Evolutionary conservation across 2,113 vertebrate species (phyloP), one percentile per base, ranked within the genome.

Genomic region (Calyptommatus sinebrachiatus): DNA sequence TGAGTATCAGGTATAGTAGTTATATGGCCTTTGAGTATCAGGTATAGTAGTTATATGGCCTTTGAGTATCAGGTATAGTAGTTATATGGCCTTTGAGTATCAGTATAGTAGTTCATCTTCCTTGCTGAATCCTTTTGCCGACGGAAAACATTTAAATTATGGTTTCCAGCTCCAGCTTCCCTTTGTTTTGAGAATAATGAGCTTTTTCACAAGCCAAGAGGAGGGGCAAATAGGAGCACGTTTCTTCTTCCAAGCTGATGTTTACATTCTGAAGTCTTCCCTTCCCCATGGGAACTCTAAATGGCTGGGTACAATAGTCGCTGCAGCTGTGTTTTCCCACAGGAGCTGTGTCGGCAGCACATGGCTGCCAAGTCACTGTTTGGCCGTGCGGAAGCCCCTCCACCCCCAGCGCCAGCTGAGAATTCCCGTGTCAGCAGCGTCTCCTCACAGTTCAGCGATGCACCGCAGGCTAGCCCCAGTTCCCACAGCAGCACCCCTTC

Each of bases 321-420:
- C 29, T 60, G 29, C n/a, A 20, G 41, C 80, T 68, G 57, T n/a
- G 72, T 63, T 62, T 21, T 75, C 61, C 46, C 24, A 71, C 91
- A 99, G 98, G 98, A 99, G 87, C 93, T 99, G 35, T 99, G 98
- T 93, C 96, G 98, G 83, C 98, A 99, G 91, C 98, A 99, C 93
- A 98, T 99, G 98, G 97, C 98, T 8, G 94, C 97, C 60, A 99
- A 99, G 92, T 96, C 97, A 0, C 95, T 98, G 61, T 95, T 97
- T 45, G 95, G 82, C 79, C 96, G 97, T 0, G 76, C 96, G 0
- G 98, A 98, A 71, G 83, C 88, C 8, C 63, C 91, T 0, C 68
- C 63, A 0, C 26, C 72, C 20, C 60, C 68, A 1, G 88, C 68
- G 0, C 92, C 92, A 0, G 97, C 97, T 0, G 97, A 99, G 91